Evolutionary conservation across 2,113 vertebrate species (phyloP).

Genomic region (Numenius arquata): DNA sequence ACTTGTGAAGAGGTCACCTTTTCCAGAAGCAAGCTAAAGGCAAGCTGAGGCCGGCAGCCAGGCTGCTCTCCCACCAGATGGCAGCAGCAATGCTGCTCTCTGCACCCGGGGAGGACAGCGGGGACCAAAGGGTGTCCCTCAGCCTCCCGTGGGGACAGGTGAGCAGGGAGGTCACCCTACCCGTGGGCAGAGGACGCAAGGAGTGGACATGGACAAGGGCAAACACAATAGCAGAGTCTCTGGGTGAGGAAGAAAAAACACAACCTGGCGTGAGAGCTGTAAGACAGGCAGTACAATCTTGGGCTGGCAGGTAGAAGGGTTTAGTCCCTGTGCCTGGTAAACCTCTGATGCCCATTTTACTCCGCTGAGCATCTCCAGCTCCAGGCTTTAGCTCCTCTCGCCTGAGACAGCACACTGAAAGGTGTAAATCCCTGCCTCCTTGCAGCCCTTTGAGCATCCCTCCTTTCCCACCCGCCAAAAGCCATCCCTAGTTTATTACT

Average conservation of each 20-base stretch:
- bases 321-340: neutral
- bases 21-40: fast-evolving
- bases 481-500: neutral
- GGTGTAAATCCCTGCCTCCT: neutral
- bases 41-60: neutral
- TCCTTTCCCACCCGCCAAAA: neutral
- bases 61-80: constrained; percentile 52
- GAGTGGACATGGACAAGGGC: neutral
- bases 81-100: constrained; percentile 43
- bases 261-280: neutral
- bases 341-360: neutral
- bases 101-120: neutral
- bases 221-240: neutral
- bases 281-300: fast-evolving
- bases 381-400: neutral
- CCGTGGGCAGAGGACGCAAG: neutral
- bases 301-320: too few species aligned
- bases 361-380: neutral
- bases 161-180: neutral
- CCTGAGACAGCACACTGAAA: neutral
- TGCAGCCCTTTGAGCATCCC: neutral
- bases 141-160: neutral
- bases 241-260: neutral
- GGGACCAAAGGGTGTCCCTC: neutral
- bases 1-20: neutral